Evolutionary conservation across 2,888 invertebrate species (phyloP).

Genomic region (Nymphalis urticae): DNA sequence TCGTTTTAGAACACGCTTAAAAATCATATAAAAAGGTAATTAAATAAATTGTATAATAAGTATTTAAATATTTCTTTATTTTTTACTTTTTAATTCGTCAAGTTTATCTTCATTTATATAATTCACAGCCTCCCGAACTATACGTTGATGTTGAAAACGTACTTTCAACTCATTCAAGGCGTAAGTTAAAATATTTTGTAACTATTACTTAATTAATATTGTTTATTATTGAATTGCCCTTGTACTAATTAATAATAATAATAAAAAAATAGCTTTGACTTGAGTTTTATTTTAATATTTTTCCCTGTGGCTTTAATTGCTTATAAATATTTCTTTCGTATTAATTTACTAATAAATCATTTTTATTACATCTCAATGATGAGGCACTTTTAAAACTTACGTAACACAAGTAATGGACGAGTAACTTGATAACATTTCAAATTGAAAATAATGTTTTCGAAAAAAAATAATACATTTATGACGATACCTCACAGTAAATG

Average conservation of each 20-base stretch:
- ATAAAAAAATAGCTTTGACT: not conserved
- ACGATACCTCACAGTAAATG: no score
- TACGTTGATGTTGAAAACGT: conserved; percentile 44
- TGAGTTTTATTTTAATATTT: conserved; percentile 16
- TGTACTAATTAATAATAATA: conserved; percentile 25
- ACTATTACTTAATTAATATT: conserved; percentile 7
- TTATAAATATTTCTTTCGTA: not conserved
- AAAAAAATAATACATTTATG: no score
- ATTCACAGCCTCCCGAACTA: conserved; percentile 45
- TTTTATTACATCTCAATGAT: not conserved
- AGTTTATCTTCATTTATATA: conserved; percentile 16
- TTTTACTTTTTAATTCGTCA: not conserved
- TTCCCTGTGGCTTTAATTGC: not conserved
- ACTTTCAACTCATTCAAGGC: conserved; percentile 32
- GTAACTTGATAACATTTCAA: no score
- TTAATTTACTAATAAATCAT: not conserved
- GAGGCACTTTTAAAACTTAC: no score
- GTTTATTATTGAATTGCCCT: conserved; percentile 16
- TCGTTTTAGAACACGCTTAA: no score
- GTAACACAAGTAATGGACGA: no score
- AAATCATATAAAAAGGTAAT: no score
- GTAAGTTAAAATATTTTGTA: conserved; percentile 21
- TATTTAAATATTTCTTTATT: no score
- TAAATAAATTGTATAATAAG: no score
- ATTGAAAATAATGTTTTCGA: no score